Evolutionary conservation across 2,797 vertebrate genomes (phyloP), one percentile per base, ranked within the genome.

Genomic region (Pangasius djambal): DNA sequence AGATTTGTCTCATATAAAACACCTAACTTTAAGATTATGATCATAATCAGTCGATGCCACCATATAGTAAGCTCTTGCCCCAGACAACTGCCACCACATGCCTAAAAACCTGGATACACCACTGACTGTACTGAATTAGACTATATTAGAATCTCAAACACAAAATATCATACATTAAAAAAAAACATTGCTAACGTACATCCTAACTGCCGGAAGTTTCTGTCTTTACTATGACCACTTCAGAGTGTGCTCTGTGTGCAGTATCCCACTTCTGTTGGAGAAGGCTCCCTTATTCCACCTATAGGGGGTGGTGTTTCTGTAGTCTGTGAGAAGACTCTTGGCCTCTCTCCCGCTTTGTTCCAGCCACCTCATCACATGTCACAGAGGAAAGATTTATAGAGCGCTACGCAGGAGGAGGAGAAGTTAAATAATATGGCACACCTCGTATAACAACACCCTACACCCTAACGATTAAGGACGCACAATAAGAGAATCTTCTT

Each of bases 281-380:
- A 77, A 28, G 1, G 52, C 15, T 82, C 65, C 72, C 37, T 20
- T 65, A 4, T 67, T 72, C 37, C 37, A 16, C 92, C 93, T 92
- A 92, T 72, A 91, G 91, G 92, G 91, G 92, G 92, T 63, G 89
- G 37, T 91, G 89, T 93, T 93, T 92, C 91, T 91, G 85, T 88
- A 93, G 72, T 89, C 74, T 87, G 57, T 59, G 37, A 59, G 25
- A 40, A 18, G 63, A 67, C 65, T 92, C 77, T 87, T 90, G 87
- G 82, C 87, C 85, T 25, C 87, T 70, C 69, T 90, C 87, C 88
- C 70, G 85, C 84, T 91, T 92, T 91, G 89, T 91, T 91, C 88
- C 90, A 90, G 86, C 74, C n/a, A 59, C 83, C 87, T 81, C 78
- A 69, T 87, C 74, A 59, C 65, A 85, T 83, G 81, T 89, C 91